These are phyloP conservation scores for Tiliqua scincoides DNA, from an alignment of 2,113 vertebrate genomes.

Conservation along the genomic window DNA sequence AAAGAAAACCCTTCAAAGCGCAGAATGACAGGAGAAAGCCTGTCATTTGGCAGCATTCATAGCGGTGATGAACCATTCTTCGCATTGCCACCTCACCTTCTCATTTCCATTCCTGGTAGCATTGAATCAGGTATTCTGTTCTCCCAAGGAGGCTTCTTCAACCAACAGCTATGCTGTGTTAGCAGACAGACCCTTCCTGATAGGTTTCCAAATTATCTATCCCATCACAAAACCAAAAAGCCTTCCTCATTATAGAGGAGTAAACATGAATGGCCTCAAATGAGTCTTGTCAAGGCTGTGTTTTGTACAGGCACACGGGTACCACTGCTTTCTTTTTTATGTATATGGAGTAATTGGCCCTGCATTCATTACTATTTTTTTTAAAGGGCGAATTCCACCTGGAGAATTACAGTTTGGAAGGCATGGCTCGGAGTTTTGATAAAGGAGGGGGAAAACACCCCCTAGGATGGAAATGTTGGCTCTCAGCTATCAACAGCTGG, in stretches of 20 bases:
- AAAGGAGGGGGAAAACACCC: neutral
- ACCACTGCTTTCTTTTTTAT: neutral
- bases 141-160: neutral
- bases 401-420: neutral
- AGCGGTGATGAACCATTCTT: neutral
- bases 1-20: neutral
- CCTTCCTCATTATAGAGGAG: neutral
- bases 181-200: slow-evolving; percentile 17
- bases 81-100: neutral
- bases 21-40: neutral
- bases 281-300: neutral
- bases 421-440: neutral
- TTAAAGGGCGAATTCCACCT: too few relatives aligned
- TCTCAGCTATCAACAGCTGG: neutral
- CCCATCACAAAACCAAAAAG: neutral
- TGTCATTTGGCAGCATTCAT: neutral
- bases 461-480: neutral
- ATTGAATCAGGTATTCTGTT: neutral
- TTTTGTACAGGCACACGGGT: neutral
- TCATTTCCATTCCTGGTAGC: neutral
- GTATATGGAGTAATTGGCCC: neutral
- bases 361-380: neutral
- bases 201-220: neutral
- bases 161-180: neutral
- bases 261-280: slow-evolving; percentile 31